A percentile compares a stretch with the other conserved stretches of the same genome.
Evolutionary conservation across 2,888 invertebrate species (phyloP).

Genomic region (Ryuthela nishihirai): DNA sequence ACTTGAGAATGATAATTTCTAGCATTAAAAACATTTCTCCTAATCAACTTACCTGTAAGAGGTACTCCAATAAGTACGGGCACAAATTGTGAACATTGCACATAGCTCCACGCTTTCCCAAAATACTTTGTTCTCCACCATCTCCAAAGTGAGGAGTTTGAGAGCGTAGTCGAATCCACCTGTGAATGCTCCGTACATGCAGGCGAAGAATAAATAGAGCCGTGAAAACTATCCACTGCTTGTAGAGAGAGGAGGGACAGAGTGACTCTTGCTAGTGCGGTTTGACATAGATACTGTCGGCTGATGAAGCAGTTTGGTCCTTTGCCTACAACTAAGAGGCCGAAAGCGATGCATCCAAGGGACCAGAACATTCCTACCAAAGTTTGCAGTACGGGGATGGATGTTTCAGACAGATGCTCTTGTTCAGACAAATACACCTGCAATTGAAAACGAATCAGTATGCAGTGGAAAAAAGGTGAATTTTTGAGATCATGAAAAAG

Average conservation of each 20-base stretch:
- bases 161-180: slow-evolving; percentile 74
- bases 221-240: slow-evolving; percentile 73
- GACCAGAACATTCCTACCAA: slow-evolving; percentile 73
- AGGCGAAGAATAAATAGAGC: slow-evolving; percentile 59
- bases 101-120: slow-evolving; percentile 83
- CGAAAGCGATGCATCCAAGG: slow-evolving; percentile 74
- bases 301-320: slow-evolving; percentile 79
- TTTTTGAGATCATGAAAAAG: too few species aligned
- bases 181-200: slow-evolving; percentile 62
- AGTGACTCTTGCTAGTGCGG: slow-evolving; percentile 72
- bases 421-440: slow-evolving; percentile 31
- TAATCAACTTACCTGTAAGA: slow-evolving; percentile 56
- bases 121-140: slow-evolving; percentile 77
- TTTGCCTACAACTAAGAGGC: slow-evolving; percentile 73
- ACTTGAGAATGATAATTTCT: too few species aligned
- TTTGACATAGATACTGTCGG: slow-evolving; percentile 72
- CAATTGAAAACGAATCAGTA: neutral
- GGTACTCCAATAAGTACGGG: slow-evolving; percentile 83
- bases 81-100: slow-evolving; percentile 79
- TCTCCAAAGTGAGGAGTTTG: slow-evolving; percentile 82
- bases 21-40: too few species aligned
- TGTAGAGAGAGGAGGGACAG: slow-evolving; percentile 72
- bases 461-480: too few species aligned
- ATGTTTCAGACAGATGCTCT: slow-evolving; percentile 30
- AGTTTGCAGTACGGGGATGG: slow-evolving; percentile 47